A percentile compares a stretch with the other conserved stretches of the same genome.
These are phyloP conservation scores for Dugesia japonica DNA, from an alignment of 2,888 invertebrate species.

Conservation along the genomic window DNA sequence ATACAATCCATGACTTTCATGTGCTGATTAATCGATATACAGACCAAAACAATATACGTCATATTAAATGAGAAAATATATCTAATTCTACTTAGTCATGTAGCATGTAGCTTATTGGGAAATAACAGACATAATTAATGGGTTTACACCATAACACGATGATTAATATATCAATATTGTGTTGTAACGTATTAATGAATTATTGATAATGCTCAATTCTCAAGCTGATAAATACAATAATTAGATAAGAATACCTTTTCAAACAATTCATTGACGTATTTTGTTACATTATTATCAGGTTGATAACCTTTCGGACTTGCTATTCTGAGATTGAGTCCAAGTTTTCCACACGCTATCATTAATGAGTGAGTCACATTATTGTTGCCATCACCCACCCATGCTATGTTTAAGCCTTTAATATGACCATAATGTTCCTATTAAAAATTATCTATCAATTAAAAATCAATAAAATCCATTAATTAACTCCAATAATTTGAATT, in stretches of 20 bases:
- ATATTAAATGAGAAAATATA: no score
- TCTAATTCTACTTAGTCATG: no score
- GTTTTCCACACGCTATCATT: slow-evolving; percentile 40
- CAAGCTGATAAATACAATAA: slow-evolving; percentile 25
- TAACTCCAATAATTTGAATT: no score
- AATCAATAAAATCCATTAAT: no score
- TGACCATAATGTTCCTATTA: slow-evolving; percentile 42
- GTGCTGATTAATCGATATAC: no score
- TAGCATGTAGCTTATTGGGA: no score
- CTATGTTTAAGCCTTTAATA: slow-evolving; percentile 38
- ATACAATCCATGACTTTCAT: no score
- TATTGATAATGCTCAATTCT: neutral
- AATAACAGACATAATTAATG: no score
- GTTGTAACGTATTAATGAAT: neutral
- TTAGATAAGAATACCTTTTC: slow-evolving; percentile 35
- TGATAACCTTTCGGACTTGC: slow-evolving; percentile 37
- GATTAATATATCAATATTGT: no score
- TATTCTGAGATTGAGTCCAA: slow-evolving; percentile 39
- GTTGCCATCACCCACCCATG: slow-evolving; percentile 42
- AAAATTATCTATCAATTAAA: no score
- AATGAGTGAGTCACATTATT: slow-evolving; percentile 39
- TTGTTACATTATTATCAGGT: neutral
- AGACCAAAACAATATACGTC: no score
- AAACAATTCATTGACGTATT: neutral
- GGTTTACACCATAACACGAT: no score